Base-by-base conservation (phyloP, 2,888 invertebrate species). In the Carcina quercana region DNA sequence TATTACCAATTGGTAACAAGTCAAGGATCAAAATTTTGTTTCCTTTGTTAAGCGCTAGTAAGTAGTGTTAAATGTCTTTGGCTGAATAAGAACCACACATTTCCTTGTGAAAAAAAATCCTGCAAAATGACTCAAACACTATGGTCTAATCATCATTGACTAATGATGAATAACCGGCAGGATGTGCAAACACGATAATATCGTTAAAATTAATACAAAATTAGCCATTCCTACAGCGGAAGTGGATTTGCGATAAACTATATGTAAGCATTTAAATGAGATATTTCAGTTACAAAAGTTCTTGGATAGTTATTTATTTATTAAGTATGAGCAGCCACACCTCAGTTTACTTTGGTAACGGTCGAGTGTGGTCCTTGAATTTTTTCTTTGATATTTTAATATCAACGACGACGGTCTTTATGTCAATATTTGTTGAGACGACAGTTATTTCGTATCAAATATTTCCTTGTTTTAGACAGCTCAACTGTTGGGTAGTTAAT, bases 261-360 rank as follows among this genome's bases (percentile, higher is more conserved):
- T 45, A n/a, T n/a, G n/a, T n/a, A n/a, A n/a, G 39, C 37, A 47
- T 52, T 45, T 40, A 53, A 59, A 59, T 57, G 54, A 52, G 50
- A 54, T 49, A 34, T 40, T 30, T 40, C 28, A 15, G 29, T 27
- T 32, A 24, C 15, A 11, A 11, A 38, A 37, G 39, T 32, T 37
- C 37, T 42, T 42, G 37, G 24, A n/a, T 31, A 35, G n/a, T 24
- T 24, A 12, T 14, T 3, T 30, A 30, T 15, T 30, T 30, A 20
- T 11, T 15, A 21, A 17, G n/a, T n/a, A n/a, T n/a, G 13, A 27
- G 8, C 25, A 19, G 21, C 61, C 68, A 41, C 67, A 50, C 71
- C 69, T 56, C 45, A 71, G 59, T 75, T 75, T 72, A 54, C 64
- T 50, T 51, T 59, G 45, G 47, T 52, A 73, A 73, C 71, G 66